A percentile compares a stretch with the other conserved stretches of the same genome.
Evolutionary conservation across 2,113 vertebrate genomes (phyloP).

Genomic region (Numenius arquata): DNA sequence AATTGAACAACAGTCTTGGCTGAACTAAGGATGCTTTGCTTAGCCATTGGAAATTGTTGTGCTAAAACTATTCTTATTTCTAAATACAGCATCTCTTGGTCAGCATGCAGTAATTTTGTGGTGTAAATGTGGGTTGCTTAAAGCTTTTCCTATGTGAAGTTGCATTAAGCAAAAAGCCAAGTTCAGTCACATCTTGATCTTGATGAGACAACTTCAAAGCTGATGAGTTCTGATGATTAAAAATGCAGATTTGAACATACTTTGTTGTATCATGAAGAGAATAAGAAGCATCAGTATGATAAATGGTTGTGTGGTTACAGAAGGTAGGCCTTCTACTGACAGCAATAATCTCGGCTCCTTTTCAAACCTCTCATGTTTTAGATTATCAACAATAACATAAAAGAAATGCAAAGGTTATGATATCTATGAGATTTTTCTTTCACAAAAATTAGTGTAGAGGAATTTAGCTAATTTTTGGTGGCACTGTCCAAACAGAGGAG

Average conservation of each 20-base stretch:
- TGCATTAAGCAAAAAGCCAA: not conserved
- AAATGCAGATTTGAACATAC: not conserved
- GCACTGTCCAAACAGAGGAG: not conserved
- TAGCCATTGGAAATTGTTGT: not conserved
- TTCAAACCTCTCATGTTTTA: not conserved
- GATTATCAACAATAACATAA: not conserved
- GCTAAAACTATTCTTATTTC: not conserved
- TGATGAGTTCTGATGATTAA: not conserved
- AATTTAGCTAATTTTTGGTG: not conserved
- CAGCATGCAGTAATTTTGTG: not conserved
- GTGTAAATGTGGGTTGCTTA: not conserved
- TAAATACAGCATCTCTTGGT: not conserved
- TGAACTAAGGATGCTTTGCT: not conserved
- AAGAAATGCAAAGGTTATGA: not conserved
- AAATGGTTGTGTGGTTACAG: not conserved
- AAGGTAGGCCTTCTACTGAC: not conserved
- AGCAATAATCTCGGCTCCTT: not conserved
- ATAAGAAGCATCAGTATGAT: not conserved
- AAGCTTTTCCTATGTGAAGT: not conserved
- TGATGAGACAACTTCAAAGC: not conserved
- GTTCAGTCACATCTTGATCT: not conserved
- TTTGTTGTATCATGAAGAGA: not conserved
- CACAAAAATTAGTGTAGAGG: not conserved
- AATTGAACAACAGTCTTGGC: not conserved
- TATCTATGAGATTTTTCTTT: not conserved